These are phyloP conservation scores for Eremophila alpestris DNA, from an alignment of 2,797 vertebrate species.

Conservation along the genomic window DNA sequence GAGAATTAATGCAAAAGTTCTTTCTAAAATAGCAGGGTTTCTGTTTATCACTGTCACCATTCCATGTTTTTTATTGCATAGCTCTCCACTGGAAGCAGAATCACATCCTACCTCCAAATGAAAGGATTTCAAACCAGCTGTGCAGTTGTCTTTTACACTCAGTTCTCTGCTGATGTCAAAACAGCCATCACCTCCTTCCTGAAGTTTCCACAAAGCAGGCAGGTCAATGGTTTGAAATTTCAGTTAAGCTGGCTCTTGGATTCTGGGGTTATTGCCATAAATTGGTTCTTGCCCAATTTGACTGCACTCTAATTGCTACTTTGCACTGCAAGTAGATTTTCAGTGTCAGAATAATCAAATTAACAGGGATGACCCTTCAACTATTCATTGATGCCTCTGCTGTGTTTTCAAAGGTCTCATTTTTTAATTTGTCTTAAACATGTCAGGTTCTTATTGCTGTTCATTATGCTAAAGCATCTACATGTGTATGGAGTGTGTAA, in stretches of 20 bases:
- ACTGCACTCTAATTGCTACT: background rate
- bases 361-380: background rate
- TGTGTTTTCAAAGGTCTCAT: background rate
- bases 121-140: background rate
- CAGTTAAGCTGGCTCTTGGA: background rate
- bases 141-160: background rate
- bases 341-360: slow-evolving; percentile 7
- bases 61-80: background rate
- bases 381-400: background rate
- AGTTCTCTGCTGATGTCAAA: background rate
- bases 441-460: background rate
- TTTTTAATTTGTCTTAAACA: background rate
- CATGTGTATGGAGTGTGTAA: background rate
- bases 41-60: background rate
- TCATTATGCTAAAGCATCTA: background rate
- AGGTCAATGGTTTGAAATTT: background rate
- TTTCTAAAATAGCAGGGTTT: background rate
- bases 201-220: background rate
- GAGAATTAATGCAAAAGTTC: background rate
- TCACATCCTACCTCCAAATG: background rate
- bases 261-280: background rate
- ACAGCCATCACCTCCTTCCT: background rate
- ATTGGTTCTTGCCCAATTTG: background rate
- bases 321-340: background rate
- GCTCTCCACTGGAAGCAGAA: background rate